Conservation (phyloP, 2,797 vertebrate species). For the Spheniscus humboldti region DNA sequence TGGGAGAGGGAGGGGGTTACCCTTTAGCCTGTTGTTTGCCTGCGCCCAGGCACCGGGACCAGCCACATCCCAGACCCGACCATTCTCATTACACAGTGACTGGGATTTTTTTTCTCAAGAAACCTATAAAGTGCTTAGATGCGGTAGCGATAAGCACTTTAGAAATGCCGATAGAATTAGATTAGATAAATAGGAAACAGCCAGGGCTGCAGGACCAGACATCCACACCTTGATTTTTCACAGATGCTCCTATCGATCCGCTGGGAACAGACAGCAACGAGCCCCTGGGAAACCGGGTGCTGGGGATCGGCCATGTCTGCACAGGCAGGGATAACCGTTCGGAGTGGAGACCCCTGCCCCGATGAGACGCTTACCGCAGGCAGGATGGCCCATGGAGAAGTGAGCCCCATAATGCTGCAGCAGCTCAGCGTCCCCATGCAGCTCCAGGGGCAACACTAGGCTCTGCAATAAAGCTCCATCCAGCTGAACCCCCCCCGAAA, state of each 20-base stretch:
- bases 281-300: background rate
- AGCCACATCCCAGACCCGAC: background rate
- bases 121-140: background rate
- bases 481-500: accelerated
- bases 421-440: background rate
- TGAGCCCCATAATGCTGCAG: background rate
- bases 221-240: conserved; percentile 15
- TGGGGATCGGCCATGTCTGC: background rate
- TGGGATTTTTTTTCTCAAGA: background rate
- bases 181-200: conserved; percentile 12
- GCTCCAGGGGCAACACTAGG: background rate
- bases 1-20: background rate
- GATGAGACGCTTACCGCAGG: background rate
- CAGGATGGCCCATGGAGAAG: background rate
- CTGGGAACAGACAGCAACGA: accelerated
- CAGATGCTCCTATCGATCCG: background rate
- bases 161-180: background rate
- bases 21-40: background rate
- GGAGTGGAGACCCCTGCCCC: background rate
- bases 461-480: background rate
- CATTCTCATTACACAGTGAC: background rate
- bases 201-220: background rate
- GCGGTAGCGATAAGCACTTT: background rate
- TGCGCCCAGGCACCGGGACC: accelerated
- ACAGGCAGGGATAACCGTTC: accelerated